phyloP scores from a whole-genome alignment of 1,140 invertebrate species.

The Drosophila auraria region DNA sequence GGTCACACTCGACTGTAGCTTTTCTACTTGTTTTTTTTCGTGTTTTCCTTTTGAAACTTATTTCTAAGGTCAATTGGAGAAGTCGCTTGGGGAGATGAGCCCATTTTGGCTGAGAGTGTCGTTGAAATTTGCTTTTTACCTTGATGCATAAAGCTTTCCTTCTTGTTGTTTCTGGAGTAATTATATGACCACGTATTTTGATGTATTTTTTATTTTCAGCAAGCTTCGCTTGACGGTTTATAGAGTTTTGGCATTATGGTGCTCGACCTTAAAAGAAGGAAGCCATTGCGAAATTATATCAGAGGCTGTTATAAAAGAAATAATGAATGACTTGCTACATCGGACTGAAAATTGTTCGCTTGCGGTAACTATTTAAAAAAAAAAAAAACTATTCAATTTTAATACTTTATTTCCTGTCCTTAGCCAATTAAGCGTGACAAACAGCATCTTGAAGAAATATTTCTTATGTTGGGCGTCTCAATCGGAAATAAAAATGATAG shows the following conservation, averaged over 20 bases:
- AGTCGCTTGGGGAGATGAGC: too few relatives aligned
- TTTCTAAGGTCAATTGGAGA: too few relatives aligned
- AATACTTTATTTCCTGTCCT: background rate
- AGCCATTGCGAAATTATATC: conserved; percentile 50
- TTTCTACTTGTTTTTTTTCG: too few relatives aligned
- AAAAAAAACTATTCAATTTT: background rate
- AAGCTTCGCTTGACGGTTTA: conserved; percentile 35
- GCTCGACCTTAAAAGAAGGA: conserved; percentile 45
- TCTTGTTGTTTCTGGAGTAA: too few relatives aligned
- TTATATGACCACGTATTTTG: too few relatives aligned
- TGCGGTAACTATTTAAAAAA: conserved; percentile 17
- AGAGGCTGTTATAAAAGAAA: conserved; percentile 37
- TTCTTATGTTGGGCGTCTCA: background rate
- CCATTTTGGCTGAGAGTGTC: too few relatives aligned
- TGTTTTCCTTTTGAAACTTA: too few relatives aligned
- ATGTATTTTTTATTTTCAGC: conserved; percentile 23
- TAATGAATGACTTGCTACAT: conserved; percentile 36
- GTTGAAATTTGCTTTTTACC: too few relatives aligned
- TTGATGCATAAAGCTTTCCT: too few relatives aligned
- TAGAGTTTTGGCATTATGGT: conserved; percentile 40
- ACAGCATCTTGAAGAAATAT: background rate
- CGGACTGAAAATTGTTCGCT: conserved; percentile 2
- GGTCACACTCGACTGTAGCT: too few relatives aligned
- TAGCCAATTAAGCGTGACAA: background rate
- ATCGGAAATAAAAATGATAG: background rate